Evolutionary conservation across 2,797 vertebrate species (phyloP).

Genomic region (Tamandua tetradactyla): DNA sequence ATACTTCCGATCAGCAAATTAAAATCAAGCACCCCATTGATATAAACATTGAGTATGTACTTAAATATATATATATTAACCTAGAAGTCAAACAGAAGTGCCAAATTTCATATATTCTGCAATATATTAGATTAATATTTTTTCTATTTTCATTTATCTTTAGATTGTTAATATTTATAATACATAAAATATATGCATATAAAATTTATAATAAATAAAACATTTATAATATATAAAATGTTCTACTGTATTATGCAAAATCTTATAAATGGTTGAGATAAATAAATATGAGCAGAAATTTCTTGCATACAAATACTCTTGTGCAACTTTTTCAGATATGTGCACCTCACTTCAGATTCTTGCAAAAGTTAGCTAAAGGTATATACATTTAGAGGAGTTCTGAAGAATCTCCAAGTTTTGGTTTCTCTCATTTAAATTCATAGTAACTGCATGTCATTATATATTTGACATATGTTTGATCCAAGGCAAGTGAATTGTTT

Average conservation of each 20-base stretch:
- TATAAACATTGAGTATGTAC: background rate
- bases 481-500: background rate
- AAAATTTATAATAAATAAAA: no score
- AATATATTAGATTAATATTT: no score
- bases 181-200: no score
- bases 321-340: background rate
- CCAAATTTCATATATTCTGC: no score
- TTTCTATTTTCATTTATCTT: no score
- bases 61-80: background rate
- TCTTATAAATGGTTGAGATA: background rate
- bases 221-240: no score
- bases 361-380: background rate
- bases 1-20: background rate
- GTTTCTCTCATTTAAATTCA: conserved; percentile 45
- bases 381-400: background rate
- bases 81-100: background rate
- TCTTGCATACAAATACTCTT: background rate
- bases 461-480: conserved; percentile 41
- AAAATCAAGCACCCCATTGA: background rate
- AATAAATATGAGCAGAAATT: background rate
- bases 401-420: conserved; percentile 22
- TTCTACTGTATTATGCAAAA: background rate
- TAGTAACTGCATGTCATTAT: background rate
- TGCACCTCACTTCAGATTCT: background rate
- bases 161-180: no score